phyloP scores from a whole-genome alignment of 2,113 vertebrate genomes.

The Chrysemys picta region DNA sequence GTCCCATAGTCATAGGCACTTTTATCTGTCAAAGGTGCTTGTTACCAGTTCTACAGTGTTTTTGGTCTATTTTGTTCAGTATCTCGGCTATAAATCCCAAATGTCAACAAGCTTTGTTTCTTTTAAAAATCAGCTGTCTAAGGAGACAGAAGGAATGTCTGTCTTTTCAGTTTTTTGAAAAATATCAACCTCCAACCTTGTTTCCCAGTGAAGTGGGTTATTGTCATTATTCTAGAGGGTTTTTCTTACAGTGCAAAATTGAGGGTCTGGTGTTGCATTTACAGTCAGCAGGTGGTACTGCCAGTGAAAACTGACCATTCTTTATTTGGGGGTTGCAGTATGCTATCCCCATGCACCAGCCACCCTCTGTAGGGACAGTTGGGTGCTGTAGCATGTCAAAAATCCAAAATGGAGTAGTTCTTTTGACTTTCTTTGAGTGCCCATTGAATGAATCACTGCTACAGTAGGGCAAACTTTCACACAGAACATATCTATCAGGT shows the following conservation, averaged over 20 bases:
- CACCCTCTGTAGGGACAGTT: background rate
- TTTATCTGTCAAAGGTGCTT: background rate
- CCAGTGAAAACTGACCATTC: background rate
- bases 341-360: background rate
- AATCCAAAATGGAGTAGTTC: background rate
- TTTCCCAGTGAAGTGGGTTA: background rate
- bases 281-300: background rate
- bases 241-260: background rate
- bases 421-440: background rate
- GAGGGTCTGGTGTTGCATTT: background rate
- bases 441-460: background rate
- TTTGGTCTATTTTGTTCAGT: background rate
- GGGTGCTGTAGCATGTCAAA: background rate
- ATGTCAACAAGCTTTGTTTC: background rate
- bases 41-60: background rate
- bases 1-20: background rate
- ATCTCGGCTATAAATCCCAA: background rate
- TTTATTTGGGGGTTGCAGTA: background rate
- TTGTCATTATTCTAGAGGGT: background rate
- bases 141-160: background rate
- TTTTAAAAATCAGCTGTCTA: background rate
- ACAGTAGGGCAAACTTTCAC: background rate
- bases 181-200: conserved; percentile 51
- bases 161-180: conserved; percentile 38
- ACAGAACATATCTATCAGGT: background rate